Conservation (phyloP, 2,888 invertebrate genomes). For the Liodrosophila aerea region DNA sequence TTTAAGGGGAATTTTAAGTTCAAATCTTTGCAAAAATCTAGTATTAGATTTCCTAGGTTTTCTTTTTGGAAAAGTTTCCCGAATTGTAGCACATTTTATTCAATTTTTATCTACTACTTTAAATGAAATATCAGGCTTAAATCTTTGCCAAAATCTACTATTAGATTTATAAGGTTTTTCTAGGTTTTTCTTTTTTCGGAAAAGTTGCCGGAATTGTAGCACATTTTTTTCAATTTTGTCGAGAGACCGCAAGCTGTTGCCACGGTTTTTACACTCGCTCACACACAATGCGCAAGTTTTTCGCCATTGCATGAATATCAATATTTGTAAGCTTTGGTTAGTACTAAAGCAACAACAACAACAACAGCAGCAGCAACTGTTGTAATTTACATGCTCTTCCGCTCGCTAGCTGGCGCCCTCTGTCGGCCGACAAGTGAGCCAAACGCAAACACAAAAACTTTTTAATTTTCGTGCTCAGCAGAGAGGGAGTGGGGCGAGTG, state of each 20-base stretch:
- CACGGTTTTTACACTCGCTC: conserved; percentile 4
- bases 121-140: too few species aligned
- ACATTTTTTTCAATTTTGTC: neutral
- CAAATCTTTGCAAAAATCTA: too few species aligned
- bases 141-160: neutral
- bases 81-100: too few species aligned
- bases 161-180: too few species aligned
- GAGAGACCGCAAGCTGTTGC: conserved; percentile 61
- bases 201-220: neutral
- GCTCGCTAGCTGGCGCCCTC: neutral
- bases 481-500: too few species aligned
- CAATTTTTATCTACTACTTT: too few species aligned
- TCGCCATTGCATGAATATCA: conserved; percentile 55
- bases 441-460: conserved; percentile 57
- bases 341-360: conserved; percentile 37
- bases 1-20: too few species aligned
- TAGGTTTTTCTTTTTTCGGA: too few species aligned
- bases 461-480: conserved; percentile 64
- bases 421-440: conserved; percentile 5
- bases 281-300: conserved; percentile 40
- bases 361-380: conserved; percentile 11
- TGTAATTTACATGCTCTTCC: conserved; percentile 59
- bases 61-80: too few species aligned
- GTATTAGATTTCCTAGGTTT: too few species aligned
- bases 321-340: conserved; percentile 65